Base-by-base conservation (phyloP, 2,888 invertebrate species). In the Lypha dubia region DNA sequence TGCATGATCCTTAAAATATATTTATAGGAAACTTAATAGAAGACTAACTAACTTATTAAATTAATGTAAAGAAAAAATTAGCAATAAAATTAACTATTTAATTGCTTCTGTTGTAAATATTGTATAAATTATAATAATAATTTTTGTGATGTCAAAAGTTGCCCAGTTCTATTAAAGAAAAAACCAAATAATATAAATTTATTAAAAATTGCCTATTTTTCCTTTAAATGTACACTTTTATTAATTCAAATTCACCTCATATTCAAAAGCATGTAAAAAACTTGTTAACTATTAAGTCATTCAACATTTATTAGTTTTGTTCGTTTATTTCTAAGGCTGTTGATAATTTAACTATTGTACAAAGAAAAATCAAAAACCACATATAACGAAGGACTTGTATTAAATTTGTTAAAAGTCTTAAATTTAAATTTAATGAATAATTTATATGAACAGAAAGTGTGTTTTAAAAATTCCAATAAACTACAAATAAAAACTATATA, bases 391-490 rank as follows among this genome's bases (percentile, higher is more conserved):
- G 3, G 67, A 53, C n/a, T 53, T 56, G 24, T 63, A 44, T 44
- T 17, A 13, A 71, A 79, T 24, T 71, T 70, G 71, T 71, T 79
- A 53, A 35, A 63, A 63, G 22, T 62, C 13, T 41, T n/a, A n/a
- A n/a, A 51, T 44, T 63, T 20, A 67, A 51, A 62, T 49, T 17
- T 9, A 63, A 56, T 71, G 28, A 28, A 28, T 28, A 4, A 53
- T 62, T 53, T 44, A 11, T 60, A 63, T 20, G 41, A 53, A 51
- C 6, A 41, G 49, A 68, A 28, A 17, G 20, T 17, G 44, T 63
- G 49, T 63, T 71, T 71, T 44, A 35, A 79, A 28, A 63, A 71
- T 24, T 79, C 46, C 71, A 71, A 63, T 56, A 79, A 79, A 71
- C 6, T 46, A n/a, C n/a, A n/a, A n/a, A n/a, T n/a, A 71, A 63